Evolutionary conservation across 2,888 invertebrate species (phyloP).

Genomic region (Melitaea athalia): DNA sequence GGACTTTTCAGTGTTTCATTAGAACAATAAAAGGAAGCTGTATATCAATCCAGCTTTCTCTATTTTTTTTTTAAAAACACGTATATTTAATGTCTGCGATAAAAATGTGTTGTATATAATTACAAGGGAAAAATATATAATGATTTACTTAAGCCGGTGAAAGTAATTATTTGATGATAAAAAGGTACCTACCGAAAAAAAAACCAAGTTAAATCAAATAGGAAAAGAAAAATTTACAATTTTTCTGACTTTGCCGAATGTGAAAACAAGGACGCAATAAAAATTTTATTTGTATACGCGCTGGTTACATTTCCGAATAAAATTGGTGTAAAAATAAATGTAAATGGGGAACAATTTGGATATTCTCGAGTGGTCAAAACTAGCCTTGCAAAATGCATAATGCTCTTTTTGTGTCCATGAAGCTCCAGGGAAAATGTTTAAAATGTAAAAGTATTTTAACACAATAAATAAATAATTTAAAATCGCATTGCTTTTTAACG

Average conservation of each 20-base stretch:
- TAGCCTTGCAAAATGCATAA: slow-evolving; percentile 53
- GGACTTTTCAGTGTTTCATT: too few relatives aligned
- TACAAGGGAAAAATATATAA: too few relatives aligned
- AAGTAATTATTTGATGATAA: too few relatives aligned
- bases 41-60: too few relatives aligned
- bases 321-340: slow-evolving; percentile 27
- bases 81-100: too few relatives aligned
- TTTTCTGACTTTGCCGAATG: slow-evolving; percentile 25
- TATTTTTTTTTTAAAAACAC: too few relatives aligned
- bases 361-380: slow-evolving; percentile 51
- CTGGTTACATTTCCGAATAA: slow-evolving; percentile 29
- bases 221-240: slow-evolving; percentile 11
- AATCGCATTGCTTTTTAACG: not conserved
- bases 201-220: not conserved
- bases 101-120: too few relatives aligned
- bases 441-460: not conserved
- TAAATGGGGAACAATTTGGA: slow-evolving; percentile 49
- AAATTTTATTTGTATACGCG: slow-evolving; percentile 2
- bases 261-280: slow-evolving; percentile 21
- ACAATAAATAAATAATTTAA: not conserved
- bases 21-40: too few relatives aligned
- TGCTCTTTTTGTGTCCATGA: slow-evolving; percentile 17
- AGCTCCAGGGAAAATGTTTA: slow-evolving; percentile 1
- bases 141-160: too few relatives aligned
- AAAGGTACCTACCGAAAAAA: not conserved